A percentile compares a stretch with the other conserved stretches of the same genome.
Conservation (phyloP, 2,888 invertebrate genomes). For the Lacanobia wlatinum region DNA sequence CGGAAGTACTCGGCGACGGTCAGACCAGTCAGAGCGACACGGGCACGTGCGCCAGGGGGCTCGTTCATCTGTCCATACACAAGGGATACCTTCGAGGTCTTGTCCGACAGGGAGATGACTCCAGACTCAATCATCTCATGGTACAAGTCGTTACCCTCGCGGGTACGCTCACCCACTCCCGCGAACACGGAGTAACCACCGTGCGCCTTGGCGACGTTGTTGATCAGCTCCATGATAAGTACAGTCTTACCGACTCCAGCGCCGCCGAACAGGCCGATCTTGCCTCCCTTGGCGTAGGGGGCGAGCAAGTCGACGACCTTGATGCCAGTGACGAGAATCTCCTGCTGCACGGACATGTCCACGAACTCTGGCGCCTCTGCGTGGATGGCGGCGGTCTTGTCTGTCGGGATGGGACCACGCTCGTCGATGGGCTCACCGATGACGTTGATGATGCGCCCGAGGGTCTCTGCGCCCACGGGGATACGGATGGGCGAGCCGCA, state of each 20-base stretch:
- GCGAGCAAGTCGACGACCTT: constrained; percentile 98
- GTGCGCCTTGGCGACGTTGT: constrained; percentile 98
- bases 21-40: constrained; percentile 97
- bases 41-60: constrained; percentile 98
- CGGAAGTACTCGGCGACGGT: constrained; percentile 99
- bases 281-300: constrained; percentile 98
- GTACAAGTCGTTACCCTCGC: constrained; percentile 98
- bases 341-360: constrained; percentile 97
- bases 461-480: constrained; percentile 97
- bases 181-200: constrained; percentile 99
- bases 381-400: constrained; percentile 95
- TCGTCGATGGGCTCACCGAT: constrained; percentile 97
- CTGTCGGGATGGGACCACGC: constrained; percentile 95
- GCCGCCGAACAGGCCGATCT: constrained; percentile 98
- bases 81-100: constrained; percentile 97
- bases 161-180: constrained; percentile 99
- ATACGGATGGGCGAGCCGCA: constrained; percentile 97
- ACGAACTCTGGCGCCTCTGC: constrained; percentile 97
- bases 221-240: constrained; percentile 98
- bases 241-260: constrained; percentile 99
- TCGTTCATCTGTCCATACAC: constrained; percentile 99
- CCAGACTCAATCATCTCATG: constrained; percentile 99
- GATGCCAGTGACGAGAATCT: constrained; percentile 98
- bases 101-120: constrained; percentile 97
- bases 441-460: constrained; percentile 98